These are phyloP conservation scores for Dicyrtomina minuta DNA, from an alignment of 2,888 invertebrate genomes.

Conservation along the genomic window DNA sequence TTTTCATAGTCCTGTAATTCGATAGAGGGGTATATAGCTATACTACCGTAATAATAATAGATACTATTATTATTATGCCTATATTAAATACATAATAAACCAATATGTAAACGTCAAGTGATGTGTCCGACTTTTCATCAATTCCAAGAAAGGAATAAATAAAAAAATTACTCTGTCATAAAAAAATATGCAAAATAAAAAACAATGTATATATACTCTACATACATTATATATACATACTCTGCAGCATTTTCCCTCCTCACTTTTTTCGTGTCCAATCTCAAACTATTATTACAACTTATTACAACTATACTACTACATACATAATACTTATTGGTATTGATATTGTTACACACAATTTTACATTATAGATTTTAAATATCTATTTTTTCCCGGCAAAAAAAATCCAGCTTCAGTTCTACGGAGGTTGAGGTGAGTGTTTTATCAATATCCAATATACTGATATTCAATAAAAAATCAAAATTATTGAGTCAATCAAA, in stretches of 20 bases:
- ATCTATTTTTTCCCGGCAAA: too few relatives aligned
- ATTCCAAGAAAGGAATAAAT: conserved; percentile 30
- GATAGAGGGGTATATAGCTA: conserved; percentile 36
- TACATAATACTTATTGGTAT: too few relatives aligned
- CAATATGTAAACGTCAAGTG: conserved; percentile 46
- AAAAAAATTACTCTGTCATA: conserved; percentile 6
- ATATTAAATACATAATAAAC: conserved; percentile 39
- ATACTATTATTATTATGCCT: conserved; percentile 33
- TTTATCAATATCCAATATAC: too few relatives aligned
- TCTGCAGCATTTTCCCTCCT: conserved; percentile 16
- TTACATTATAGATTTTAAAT: too few relatives aligned
- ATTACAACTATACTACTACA: too few relatives aligned
- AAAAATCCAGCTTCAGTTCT: too few relatives aligned
- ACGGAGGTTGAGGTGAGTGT: too few relatives aligned
- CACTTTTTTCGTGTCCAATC: conserved; percentile 1
- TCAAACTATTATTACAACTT: too few relatives aligned
- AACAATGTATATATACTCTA: background rate
- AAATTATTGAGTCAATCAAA: too few relatives aligned
- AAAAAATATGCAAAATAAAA: conserved; percentile 12
- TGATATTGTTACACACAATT: too few relatives aligned
- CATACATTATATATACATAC: conserved; percentile 1
- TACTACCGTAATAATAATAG: conserved; percentile 35
- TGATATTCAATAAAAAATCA: too few relatives aligned
- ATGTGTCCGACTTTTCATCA: conserved; percentile 47
- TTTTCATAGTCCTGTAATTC: conserved; percentile 51